phyloP scores from a whole-genome alignment of 2,113 vertebrate species.

The Ifrita kowaldi region DNA sequence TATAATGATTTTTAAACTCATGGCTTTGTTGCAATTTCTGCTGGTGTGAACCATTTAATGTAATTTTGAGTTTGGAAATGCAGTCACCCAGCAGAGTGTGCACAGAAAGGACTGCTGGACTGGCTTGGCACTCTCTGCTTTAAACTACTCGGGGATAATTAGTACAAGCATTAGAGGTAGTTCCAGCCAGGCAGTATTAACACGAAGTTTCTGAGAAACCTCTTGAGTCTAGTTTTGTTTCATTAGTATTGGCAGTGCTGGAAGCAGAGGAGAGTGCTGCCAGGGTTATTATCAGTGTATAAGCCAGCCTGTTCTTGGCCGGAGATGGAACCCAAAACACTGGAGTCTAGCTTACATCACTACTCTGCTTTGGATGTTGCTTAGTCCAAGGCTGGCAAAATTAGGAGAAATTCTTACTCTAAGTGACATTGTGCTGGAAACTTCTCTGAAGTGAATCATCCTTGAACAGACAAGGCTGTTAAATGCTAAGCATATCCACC shows the following conservation, averaged over 20 bases:
- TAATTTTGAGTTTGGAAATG: not conserved
- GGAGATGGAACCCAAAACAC: not conserved
- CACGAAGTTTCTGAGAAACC: not conserved
- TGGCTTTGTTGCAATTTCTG: not conserved
- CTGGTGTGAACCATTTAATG: not conserved
- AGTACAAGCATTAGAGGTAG: constrained; percentile 5
- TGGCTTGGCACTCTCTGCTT: not conserved
- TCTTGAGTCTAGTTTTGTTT: not conserved
- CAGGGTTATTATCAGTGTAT: not conserved
- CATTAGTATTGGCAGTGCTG: not conserved
- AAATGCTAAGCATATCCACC: not conserved
- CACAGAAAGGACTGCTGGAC: not conserved
- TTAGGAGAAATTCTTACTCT: not conserved
- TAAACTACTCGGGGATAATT: constrained; percentile 20
- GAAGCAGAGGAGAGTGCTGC: not conserved
- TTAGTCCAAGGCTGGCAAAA: not conserved
- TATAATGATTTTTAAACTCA: not conserved
- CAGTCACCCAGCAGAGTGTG: not conserved
- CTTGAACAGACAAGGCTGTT: not conserved
- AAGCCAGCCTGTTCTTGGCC: not conserved
- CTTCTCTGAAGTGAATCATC: not conserved
- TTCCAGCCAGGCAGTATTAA: constrained; percentile 23
- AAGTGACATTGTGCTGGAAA: not conserved
- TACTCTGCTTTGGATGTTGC: not conserved
- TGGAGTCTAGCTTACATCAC: not conserved